These are phyloP conservation scores for Acanthopleura granulata DNA, from an alignment of 2,888 invertebrate species.

Conservation along the genomic window DNA sequence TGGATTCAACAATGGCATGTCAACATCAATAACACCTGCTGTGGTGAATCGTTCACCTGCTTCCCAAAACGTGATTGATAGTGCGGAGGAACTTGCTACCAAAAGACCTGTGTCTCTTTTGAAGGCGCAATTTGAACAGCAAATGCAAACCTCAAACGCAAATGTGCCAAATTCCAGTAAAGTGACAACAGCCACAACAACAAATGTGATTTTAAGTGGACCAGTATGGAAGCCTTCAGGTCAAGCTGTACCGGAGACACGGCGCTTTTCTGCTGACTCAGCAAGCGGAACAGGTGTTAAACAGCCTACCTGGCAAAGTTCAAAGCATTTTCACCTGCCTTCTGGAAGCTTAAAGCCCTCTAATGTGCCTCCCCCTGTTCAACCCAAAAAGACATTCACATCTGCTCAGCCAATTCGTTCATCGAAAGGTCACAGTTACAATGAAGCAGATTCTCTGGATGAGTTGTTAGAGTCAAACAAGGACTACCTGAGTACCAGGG, in stretches of 20 bases:
- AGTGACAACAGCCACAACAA: neutral
- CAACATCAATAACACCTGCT: neutral
- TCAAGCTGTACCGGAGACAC: neutral
- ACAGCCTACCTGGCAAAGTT: conserved; percentile 8
- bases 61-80: neutral
- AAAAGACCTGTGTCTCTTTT: conserved; percentile 3
- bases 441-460: conserved; percentile 57
- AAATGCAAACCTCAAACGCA: neutral
- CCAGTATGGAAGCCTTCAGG: neutral
- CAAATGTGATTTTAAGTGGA: neutral
- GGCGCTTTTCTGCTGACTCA: conserved; percentile 1
- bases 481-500: neutral
- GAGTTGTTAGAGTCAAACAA: conserved; percentile 59
- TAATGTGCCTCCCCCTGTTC: neutral
- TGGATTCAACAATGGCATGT: neutral
- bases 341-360: neutral
- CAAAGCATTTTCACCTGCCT: neutral
- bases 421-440: conserved; percentile 23
- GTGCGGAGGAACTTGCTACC: neutral
- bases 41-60: neutral
- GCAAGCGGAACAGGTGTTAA: neutral
- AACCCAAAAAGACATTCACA: neutral
- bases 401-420: neutral
- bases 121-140: conserved; percentile 14
- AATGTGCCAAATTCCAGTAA: neutral